A percentile compares a stretch with the other conserved stretches of the same genome.
These are phyloP conservation scores for Hypercompe scribonia DNA, from an alignment of 2,888 invertebrate genomes.

Conservation along the genomic window DNA sequence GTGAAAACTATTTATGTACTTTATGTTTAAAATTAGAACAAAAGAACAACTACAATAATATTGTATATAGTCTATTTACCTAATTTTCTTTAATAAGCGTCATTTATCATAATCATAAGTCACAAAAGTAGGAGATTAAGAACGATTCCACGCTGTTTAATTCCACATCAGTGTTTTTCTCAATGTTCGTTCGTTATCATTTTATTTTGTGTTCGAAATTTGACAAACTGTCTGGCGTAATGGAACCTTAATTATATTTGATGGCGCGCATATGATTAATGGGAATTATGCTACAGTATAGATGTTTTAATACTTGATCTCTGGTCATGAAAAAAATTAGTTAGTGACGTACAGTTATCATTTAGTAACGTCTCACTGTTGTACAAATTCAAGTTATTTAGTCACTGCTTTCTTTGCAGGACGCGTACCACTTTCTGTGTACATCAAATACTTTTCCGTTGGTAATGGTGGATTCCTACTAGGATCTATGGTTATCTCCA, in stretches of 20 bases:
- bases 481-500: conserved; percentile 82
- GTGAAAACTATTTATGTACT: too few relatives aligned
- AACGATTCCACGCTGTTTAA: background rate
- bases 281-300: background rate
- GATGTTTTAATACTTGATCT: background rate
- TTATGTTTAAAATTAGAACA: too few relatives aligned
- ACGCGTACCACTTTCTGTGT: conserved; percentile 87
- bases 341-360: background rate
- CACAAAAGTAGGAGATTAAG: background rate
- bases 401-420: conserved; percentile 56
- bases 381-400: background rate
- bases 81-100: too few relatives aligned
- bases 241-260: background rate
- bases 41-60: too few relatives aligned
- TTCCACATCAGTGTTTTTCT: too few relatives aligned
- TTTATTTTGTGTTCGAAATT: background rate
- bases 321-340: background rate
- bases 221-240: background rate
- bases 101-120: background rate
- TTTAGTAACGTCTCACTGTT: background rate
- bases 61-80: too few relatives aligned
- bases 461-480: conserved; percentile 88
- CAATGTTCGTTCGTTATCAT: too few relatives aligned
- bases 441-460: conserved; percentile 89
- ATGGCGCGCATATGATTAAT: background rate